Base-by-base conservation (phyloP, 2,113 vertebrate species). In the Colius striatus region DNA sequence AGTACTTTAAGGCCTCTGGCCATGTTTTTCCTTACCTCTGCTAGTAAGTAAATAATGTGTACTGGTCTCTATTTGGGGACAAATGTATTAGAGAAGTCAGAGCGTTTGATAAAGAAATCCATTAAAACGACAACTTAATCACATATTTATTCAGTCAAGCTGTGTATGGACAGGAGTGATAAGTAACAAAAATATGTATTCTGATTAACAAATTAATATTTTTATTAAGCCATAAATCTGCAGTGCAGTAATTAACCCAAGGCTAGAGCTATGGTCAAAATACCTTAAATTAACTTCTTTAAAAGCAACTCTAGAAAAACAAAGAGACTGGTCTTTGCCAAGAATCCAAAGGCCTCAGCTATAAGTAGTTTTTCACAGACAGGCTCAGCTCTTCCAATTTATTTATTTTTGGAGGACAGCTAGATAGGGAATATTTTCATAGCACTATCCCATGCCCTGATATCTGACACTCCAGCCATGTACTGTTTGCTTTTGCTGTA, bases 161-260 rank as follows among this genome's bases (percentile, higher is more conserved):
- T 89, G 88, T 75, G 68, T 57, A 84, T 93, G 94, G 94, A 79
- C 83, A 67, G 34, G 61, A 94, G 27, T 55, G 91, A 94, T 92
- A 80, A 88, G 75, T 62, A 67, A 82, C 61, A 87, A 92, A 93
- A 95, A 70, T 43, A 94, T 13, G 53, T 84, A 86, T 78, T 84
- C 84, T 82, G 85, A 87, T 96, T 81, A 95, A 89, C 17, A 87
- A 96, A 87, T 61, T 94, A 92, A 62, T 95, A 91, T 92, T 96
- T 86, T 92, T 93, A 95, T 95, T 95, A 95, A 94, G 93, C 38
- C 93, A 92, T 92, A 95, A 90, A 95, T 90, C 72, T 95, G 84
- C 50, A 75, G 45, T 73, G 68, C 10, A 53, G 43, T 62, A 92
- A 84, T 92, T 93, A 96, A 84, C 76, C 78, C 74, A 93, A 89